Conservation (phyloP, 2,113 vertebrate species). For the Plecotus auritus region DNA sequence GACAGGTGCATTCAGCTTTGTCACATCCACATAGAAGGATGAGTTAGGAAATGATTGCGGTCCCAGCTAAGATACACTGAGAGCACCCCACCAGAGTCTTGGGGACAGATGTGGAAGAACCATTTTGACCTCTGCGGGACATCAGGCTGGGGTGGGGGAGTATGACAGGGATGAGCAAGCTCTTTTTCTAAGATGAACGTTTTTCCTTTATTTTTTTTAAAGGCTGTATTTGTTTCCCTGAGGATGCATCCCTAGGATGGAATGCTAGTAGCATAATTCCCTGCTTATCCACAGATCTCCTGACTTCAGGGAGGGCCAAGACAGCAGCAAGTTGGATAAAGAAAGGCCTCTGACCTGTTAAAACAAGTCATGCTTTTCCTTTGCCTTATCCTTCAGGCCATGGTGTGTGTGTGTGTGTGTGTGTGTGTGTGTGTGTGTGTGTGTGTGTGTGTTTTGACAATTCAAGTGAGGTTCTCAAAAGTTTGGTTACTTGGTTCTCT, state of each 20-base stretch:
- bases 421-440: too few relatives aligned
- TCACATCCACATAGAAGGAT: neutral
- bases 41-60: neutral
- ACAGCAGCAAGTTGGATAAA: neutral
- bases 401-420: too few relatives aligned
- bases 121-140: neutral
- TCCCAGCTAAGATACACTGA: neutral
- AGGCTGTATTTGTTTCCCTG: neutral
- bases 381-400: neutral
- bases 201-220: neutral
- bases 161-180: neutral
- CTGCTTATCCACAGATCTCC: conserved; percentile 3
- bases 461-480: neutral
- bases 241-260: conserved; percentile 13
- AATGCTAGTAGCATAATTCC: neutral
- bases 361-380: neutral
- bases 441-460: neutral
- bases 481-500: neutral
- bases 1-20: neutral
- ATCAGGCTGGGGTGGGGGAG: neutral
- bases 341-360: neutral
- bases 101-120: neutral
- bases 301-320: neutral
- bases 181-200: neutral
- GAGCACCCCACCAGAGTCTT: neutral